Percentiles rank a stretch among this genome's conserved stretches.
phyloP scores from a whole-genome alignment of 64 coral and sea anemone genomes.

The Cladopsammia gracilis region DNA sequence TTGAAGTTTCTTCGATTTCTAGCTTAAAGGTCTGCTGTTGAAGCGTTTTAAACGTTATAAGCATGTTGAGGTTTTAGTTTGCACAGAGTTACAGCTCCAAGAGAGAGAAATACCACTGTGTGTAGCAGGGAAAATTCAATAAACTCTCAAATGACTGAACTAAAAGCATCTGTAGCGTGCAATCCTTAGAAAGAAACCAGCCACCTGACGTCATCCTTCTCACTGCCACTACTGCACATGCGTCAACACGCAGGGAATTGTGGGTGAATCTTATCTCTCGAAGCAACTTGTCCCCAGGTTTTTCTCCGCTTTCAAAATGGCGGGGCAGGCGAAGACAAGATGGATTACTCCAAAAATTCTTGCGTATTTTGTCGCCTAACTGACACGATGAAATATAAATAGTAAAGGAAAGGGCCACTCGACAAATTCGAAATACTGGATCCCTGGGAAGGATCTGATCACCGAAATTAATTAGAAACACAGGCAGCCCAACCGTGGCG shows the following conservation, averaged over 20 bases:
- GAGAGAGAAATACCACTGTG: not conserved
- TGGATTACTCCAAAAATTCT: too few relatives aligned
- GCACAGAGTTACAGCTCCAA: not conserved
- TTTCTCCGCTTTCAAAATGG: not conserved
- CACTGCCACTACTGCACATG: not conserved
- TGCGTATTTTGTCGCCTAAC: too few relatives aligned
- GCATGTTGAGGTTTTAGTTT: constrained; percentile 64
- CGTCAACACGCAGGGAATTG: not conserved
- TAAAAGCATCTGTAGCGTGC: constrained; percentile 20
- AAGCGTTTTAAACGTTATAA: constrained; percentile 97
- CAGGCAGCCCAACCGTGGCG: too few relatives aligned
- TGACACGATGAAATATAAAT: too few relatives aligned
- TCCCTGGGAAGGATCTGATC: too few relatives aligned
- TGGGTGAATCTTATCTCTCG: constrained; percentile 2
- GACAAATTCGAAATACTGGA: too few relatives aligned
- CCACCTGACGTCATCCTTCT: constrained; percentile 30
- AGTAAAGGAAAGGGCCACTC: too few relatives aligned
- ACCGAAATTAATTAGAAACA: too few relatives aligned
- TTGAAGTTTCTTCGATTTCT: constrained; percentile 91
- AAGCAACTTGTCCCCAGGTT: not conserved
- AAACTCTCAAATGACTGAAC: constrained; percentile 32
- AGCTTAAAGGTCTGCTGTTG: constrained; percentile 98
- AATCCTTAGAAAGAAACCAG: constrained; percentile 22
- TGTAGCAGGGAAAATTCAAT: not conserved
- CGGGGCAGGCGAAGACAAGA: not conserved